phyloP scores from a whole-genome alignment of 2,888 invertebrate species.

The Lithophane socia region DNA sequence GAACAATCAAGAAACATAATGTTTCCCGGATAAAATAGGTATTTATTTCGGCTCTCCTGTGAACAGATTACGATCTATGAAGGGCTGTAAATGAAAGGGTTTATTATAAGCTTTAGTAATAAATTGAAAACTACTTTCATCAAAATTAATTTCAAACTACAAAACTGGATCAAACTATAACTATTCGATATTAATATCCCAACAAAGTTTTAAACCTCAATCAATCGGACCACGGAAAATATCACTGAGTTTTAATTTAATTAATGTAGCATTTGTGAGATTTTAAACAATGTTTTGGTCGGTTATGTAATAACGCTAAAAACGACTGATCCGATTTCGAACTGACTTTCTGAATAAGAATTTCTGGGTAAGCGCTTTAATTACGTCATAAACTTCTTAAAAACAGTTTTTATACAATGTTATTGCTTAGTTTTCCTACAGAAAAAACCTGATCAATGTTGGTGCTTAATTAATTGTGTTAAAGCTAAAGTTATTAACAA shows the following conservation, averaged over 20 bases:
- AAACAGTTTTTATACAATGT: neutral
- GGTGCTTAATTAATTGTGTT: conserved; percentile 55
- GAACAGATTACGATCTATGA: neutral
- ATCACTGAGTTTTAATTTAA: conserved; percentile 6
- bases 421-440: neutral
- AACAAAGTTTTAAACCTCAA: conserved; percentile 31
- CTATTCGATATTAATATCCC: conserved; percentile 46
- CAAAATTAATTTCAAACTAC: conserved; percentile 50
- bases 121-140: conserved; percentile 42
- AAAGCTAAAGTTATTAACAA: conserved; percentile 72
- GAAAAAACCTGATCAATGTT: neutral
- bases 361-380: neutral
- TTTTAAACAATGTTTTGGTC: neutral
- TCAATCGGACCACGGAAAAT: conserved; percentile 27
- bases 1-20: too few relatives aligned
- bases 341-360: neutral
- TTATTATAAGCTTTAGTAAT: conserved; percentile 10
- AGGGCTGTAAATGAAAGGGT: neutral
- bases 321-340: neutral
- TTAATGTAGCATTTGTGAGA: neutral
- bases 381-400: neutral
- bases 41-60: too few relatives aligned
- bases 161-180: conserved; percentile 19
- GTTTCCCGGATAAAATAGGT: too few relatives aligned
- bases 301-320: neutral